Base-by-base conservation (phyloP, 2,888 invertebrate genomes). In the Eumacrocentrus americanus region DNA sequence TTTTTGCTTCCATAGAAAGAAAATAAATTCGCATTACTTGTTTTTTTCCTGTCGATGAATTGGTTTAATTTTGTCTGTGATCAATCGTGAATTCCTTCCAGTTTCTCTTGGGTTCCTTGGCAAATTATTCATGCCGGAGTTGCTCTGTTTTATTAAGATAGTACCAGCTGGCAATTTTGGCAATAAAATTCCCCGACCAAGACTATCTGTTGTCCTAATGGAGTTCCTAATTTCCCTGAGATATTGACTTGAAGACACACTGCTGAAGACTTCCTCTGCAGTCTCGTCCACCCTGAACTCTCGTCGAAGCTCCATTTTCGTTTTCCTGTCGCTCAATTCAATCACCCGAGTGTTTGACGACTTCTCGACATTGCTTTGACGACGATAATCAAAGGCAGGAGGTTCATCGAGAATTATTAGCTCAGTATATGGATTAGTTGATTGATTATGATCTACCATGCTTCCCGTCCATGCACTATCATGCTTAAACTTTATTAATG, bases 81-180 rank as follows among this genome's bases (percentile, higher is more conserved):
- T 35, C 3, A 18, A 50, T 34, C 2, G 58, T 60, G 35, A 64
- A 63, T 51, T 61, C 63, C 6, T 62, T 46, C 9, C 62, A 66
- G 3, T 66, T 63, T 46, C 68, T 69, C 29, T 67, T 70, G 0
- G 67, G 65, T 12, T 56, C 61, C 40, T 34, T 66, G 48, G 57
- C 14, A 50, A 59, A 34, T 68, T 53, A 51, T 62, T 61, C 6
- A 67, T 18, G 29, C 6, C 11, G 62, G 18, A 34, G 6, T 48
- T 64, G 23, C 67, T 61, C 25, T 71, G 73, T 14, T 73, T 72
- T 22, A 71, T 70, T 14, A 70, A 57, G 29, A 76, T 64, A 2
- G 73, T 74, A 3, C 65, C 72, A 0, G 70, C 64, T 4, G 77
- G 70, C 12, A 76, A 52, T 35, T 72, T 69, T 37, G 67, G 70